A percentile compares a stretch with the other conserved stretches of the same genome.
phyloP scores from a whole-genome alignment of 2,113 vertebrate genomes.

The Physeter macrocephalus region DNA sequence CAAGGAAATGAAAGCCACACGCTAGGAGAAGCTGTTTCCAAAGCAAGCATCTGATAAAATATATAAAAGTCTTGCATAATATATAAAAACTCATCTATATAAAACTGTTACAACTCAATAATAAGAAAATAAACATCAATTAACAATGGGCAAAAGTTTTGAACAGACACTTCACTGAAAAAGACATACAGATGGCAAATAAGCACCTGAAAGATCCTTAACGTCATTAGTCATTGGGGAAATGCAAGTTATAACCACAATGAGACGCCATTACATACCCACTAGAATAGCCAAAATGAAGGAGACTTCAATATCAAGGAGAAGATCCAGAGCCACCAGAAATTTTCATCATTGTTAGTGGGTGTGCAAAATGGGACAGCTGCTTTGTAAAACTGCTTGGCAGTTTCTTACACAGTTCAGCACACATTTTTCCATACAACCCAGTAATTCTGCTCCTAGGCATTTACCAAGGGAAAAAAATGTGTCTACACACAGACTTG shows the following conservation, averaged over 20 bases:
- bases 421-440: background rate
- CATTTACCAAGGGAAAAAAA: background rate
- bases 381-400: background rate
- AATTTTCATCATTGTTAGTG: background rate
- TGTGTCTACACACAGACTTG: background rate
- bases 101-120: background rate
- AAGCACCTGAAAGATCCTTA: background rate
- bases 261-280: background rate
- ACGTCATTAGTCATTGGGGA: background rate
- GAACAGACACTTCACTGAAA: background rate
- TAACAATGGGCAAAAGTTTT: too few species aligned
- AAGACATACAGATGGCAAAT: background rate
- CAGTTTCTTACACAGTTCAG: background rate
- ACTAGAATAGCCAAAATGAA: background rate
- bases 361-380: background rate
- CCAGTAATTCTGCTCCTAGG: background rate
- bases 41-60: background rate
- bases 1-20: background rate
- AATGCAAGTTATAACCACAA: background rate
- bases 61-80: background rate
- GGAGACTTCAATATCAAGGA: background rate
- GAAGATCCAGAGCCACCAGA: background rate
- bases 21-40: background rate
- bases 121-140: background rate
- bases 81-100: background rate